Conservation (phyloP, 2,113 vertebrate species). For the Chloropsis hardwickii region DNA sequence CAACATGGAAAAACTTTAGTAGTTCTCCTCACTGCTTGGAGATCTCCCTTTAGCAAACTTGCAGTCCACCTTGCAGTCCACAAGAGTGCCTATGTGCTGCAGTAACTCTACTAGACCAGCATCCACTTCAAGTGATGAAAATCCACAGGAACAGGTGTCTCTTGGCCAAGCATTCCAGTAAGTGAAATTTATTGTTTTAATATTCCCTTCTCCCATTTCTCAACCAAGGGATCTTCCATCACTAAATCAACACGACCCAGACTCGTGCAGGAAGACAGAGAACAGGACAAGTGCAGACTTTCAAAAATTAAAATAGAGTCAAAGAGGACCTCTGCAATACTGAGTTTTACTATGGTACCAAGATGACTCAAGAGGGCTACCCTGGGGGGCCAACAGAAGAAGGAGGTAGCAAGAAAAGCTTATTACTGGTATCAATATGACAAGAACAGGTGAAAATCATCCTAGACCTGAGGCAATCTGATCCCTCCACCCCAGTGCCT, state of each 20-base stretch:
- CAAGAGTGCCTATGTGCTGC: neutral
- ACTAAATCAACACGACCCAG: neutral
- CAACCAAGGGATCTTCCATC: neutral
- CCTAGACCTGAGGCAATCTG: neutral
- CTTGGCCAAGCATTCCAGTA: neutral
- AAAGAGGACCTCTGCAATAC: neutral
- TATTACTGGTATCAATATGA: neutral
- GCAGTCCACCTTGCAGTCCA: neutral
- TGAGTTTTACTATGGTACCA: neutral
- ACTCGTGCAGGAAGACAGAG: neutral
- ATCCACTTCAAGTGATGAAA: neutral
- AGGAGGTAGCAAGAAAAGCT: neutral
- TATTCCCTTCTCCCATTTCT: neutral
- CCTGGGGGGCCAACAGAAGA: neutral
- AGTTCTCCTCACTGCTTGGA: neutral
- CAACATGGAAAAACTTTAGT: neutral
- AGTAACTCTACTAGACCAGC: neutral
- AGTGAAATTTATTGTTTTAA: conserved; percentile 27
- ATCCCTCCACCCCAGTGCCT: neutral
- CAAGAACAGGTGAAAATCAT: neutral
- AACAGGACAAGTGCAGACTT: neutral
- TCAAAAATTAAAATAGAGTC: neutral
- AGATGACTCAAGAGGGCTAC: neutral
- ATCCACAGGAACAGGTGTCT: neutral
- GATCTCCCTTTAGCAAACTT: neutral